phyloP scores from a whole-genome alignment of 2,113 vertebrate genomes.

The Dipodomys stephensi region DNA sequence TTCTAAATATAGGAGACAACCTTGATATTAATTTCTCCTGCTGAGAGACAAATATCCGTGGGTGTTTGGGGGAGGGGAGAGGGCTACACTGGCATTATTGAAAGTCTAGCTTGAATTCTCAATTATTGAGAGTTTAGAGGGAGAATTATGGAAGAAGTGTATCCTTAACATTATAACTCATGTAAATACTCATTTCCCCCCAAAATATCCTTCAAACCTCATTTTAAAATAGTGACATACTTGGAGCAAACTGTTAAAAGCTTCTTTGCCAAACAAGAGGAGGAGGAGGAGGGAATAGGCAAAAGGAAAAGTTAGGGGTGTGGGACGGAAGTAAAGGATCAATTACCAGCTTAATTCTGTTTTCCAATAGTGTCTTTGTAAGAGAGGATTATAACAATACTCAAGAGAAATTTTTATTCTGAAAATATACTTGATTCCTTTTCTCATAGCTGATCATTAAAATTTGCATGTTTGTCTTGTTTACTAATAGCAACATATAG shows the following conservation, averaged over 20 bases:
- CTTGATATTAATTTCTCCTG: slow-evolving; percentile 63
- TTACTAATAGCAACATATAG: background rate
- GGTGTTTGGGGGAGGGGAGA: background rate
- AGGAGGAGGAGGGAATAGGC: background rate
- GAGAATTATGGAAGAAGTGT: background rate
- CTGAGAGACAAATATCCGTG: slow-evolving; percentile 37
- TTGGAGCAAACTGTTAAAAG: background rate
- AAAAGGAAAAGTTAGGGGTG: background rate
- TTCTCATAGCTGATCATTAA: slow-evolving; percentile 8
- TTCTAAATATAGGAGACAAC: slow-evolving; percentile 65
- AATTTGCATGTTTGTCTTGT: background rate
- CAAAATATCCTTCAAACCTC: slow-evolving; percentile 5
- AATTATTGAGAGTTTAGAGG: background rate
- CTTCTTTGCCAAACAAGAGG: background rate
- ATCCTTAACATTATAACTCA: background rate
- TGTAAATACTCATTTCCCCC: background rate
- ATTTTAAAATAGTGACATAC: slow-evolving; percentile 12
- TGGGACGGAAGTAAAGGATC: background rate
- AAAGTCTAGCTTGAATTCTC: background rate
- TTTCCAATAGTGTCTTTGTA: slow-evolving; percentile 7
- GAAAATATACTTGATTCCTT: background rate
- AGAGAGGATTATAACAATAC: background rate
- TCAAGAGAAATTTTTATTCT: slow-evolving; percentile 8
- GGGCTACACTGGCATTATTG: background rate
- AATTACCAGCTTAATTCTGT: background rate